A percentile compares a stretch with the other conserved stretches of the same genome.
Evolutionary conservation across 2,113 vertebrate genomes (phyloP).

Genomic region (Vimba vimba): DNA sequence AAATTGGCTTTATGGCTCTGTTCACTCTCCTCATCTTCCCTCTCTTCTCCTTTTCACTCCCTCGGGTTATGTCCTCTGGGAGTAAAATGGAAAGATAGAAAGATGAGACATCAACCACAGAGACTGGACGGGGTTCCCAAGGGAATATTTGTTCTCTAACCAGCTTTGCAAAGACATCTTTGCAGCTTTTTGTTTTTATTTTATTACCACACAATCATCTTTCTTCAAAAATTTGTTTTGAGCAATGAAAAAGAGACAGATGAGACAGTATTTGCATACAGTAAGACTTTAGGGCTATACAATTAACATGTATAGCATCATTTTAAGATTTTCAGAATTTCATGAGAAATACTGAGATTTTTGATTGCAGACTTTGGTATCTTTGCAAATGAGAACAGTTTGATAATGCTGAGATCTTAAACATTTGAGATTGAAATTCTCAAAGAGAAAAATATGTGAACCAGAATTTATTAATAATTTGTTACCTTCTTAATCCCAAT

Average conservation of each 20-base stretch:
- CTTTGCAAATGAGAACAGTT: neutral
- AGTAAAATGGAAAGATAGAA: constrained; percentile 18
- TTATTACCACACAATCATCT: constrained; percentile 6
- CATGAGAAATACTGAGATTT: neutral
- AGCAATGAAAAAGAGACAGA: neutral
- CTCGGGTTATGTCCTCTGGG: constrained; percentile 15
- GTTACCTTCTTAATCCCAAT: neutral
- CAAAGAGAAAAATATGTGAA: neutral
- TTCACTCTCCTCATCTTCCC: constrained; percentile 11
- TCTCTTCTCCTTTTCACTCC: constrained; percentile 7
- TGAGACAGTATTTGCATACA: neutral
- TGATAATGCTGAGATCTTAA: neutral
- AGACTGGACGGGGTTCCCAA: neutral
- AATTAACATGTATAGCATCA: neutral
- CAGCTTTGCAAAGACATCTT: neutral
- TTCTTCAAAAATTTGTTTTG: neutral
- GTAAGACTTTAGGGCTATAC: neutral
- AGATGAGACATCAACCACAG: constrained; percentile 8
- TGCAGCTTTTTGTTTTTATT: neutral
- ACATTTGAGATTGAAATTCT: neutral
- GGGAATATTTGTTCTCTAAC: constrained; percentile 12
- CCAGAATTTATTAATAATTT: neutral
- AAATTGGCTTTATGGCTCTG: constrained; percentile 27
- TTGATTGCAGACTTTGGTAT: neutral
- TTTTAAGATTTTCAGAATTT: neutral